Evolutionary conservation across 2,888 invertebrate species (phyloP).

Genomic region (Callinectes sapidus): DNA sequence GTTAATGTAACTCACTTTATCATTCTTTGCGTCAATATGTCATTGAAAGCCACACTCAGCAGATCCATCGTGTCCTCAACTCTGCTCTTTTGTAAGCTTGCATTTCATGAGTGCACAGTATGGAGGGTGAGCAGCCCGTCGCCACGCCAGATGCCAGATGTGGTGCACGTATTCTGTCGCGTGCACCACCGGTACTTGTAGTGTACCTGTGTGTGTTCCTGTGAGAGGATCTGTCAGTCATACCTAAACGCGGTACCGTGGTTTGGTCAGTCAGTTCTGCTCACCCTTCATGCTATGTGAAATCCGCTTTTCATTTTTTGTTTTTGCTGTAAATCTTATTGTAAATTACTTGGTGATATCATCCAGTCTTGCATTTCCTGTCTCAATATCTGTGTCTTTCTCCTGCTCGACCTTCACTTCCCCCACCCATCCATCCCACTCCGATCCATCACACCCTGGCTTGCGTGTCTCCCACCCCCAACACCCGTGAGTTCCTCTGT

Average conservation of each 20-base stretch:
- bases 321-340: conserved; percentile 7
- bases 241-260: background rate
- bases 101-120: background rate
- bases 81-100: conserved; percentile 24
- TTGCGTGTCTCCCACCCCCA: background rate
- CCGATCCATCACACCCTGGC: background rate
- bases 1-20: background rate
- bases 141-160: background rate
- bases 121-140: background rate
- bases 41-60: background rate
- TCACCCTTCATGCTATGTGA: background rate
- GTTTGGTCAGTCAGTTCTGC: background rate
- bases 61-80: background rate
- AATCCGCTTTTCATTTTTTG: background rate
- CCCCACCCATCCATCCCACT: background rate
- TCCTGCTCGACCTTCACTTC: background rate
- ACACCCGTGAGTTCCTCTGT: background rate
- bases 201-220: no score
- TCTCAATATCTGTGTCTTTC: background rate
- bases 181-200: background rate
- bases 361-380: conserved; percentile 32
- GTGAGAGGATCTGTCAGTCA: background rate
- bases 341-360: background rate
- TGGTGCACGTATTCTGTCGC: background rate
- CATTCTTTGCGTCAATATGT: background rate